Conservation (phyloP, 2,113 vertebrate genomes). For the Osmerus eperlanus region DNA sequence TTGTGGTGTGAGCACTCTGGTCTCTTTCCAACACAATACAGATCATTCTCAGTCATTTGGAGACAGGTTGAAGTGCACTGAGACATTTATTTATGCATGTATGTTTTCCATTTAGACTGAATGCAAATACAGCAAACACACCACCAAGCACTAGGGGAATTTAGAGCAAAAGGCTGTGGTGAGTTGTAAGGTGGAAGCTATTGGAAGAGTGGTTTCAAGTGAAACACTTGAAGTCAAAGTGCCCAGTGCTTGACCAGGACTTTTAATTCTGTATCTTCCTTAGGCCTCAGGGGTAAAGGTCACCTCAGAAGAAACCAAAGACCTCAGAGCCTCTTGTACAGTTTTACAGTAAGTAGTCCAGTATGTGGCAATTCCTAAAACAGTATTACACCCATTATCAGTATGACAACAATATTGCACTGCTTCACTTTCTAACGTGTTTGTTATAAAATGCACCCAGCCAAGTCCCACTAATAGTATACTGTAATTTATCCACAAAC, state of each 20-base stretch:
- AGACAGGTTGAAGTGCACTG: conserved; percentile 60
- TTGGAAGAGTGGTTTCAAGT: conserved; percentile 59
- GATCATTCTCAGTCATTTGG: conserved; percentile 24
- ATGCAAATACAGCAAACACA: conserved; percentile 95
- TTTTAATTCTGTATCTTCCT: too few species aligned
- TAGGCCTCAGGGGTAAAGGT: too few species aligned
- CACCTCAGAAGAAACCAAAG: not conserved
- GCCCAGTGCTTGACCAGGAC: too few species aligned
- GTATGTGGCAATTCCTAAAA: conserved; percentile 32
- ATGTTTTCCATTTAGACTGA: conserved; percentile 90
- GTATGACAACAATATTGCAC: conserved; percentile 42
- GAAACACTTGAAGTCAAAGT: too few species aligned
- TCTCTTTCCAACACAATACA: not conserved
- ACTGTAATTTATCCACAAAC: conserved; percentile 29
- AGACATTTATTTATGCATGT: conserved; percentile 85
- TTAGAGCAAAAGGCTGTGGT: conserved; percentile 67
- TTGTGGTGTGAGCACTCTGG: not conserved
- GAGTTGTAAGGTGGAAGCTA: conserved; percentile 58
- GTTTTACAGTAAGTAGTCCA: too few species aligned
- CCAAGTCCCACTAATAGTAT: conserved; percentile 20
- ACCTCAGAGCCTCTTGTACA: conserved; percentile 10
- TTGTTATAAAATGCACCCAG: conserved; percentile 12
- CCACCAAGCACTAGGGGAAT: conserved; percentile 84
- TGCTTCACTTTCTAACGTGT: conserved; percentile 24
- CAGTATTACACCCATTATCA: conserved; percentile 61